Evolutionary conservation across 92 coral and sea anemone species (phyloP).

Genomic region (Phenganax stokvisi): DNA sequence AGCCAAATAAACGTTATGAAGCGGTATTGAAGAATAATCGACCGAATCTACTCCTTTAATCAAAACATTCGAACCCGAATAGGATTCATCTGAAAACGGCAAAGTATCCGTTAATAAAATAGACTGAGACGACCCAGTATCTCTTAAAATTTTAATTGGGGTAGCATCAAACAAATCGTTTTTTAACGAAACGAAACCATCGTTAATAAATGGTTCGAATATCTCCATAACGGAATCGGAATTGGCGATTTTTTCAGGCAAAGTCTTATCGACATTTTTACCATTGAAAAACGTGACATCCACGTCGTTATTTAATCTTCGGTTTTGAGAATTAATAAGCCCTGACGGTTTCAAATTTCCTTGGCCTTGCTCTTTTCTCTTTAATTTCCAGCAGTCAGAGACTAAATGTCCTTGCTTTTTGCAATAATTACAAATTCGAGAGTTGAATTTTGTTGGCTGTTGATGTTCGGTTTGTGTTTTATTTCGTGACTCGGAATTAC

Average conservation of each 20-base stretch:
- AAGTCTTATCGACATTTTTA: too few relatives aligned
- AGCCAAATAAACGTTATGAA: slow-evolving; percentile 35
- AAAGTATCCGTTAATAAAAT: slow-evolving; percentile 35
- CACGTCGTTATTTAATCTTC: too few relatives aligned
- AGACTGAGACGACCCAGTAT: slow-evolving; percentile 60
- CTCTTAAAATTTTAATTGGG: slow-evolving; percentile 50
- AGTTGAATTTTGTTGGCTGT: not conserved
- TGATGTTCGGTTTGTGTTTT: not conserved
- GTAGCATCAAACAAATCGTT: slow-evolving; percentile 20
- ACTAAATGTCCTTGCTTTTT: slow-evolving; percentile 36
- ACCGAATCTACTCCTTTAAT: slow-evolving; percentile 1
- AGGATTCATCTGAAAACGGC: slow-evolving; percentile 19
- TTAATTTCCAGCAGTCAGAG: not conserved
- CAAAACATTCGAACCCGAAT: too few relatives aligned
- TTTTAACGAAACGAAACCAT: slow-evolving; percentile 15
- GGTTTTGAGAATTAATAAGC: too few relatives aligned
- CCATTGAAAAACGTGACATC: too few relatives aligned
- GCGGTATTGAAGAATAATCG: slow-evolving; percentile 15
- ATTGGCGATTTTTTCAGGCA: not conserved
- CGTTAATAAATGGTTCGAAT: slow-evolving; percentile 46
- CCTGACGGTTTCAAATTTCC: too few relatives aligned
- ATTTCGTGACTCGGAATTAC: not conserved
- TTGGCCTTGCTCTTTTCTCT: too few relatives aligned
- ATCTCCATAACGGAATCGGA: slow-evolving; percentile 3
- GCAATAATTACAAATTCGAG: slow-evolving; percentile 26